Percentiles rank a stretch among this genome's conserved stretches.
phyloP scores from a whole-genome alignment of 1,140 invertebrate genomes.

The Campodea augens region DNA sequence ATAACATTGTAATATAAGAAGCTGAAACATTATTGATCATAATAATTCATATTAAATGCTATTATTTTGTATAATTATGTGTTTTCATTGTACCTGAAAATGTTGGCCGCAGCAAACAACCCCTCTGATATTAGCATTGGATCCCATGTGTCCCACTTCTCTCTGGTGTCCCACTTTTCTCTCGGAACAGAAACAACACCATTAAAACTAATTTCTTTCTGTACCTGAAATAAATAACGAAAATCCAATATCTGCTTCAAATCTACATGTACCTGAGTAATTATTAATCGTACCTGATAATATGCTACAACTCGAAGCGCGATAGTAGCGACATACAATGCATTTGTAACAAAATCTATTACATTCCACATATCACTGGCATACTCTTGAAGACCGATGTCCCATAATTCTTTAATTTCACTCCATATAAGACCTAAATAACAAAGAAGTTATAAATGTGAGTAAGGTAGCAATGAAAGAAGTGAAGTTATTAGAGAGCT shows the following conservation, averaged over 20 bases:
- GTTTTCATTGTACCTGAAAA: constrained; percentile 61
- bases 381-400: constrained; percentile 88
- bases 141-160: constrained; percentile 90
- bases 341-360: constrained; percentile 95
- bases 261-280: too few species aligned
- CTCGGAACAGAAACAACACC: constrained; percentile 5
- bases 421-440: constrained; percentile 85
- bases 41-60: too few species aligned
- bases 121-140: constrained; percentile 93
- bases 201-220: constrained; percentile 3
- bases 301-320: constrained; percentile 84
- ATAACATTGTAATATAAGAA: too few species aligned
- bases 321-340: constrained; percentile 89
- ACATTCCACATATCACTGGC: constrained; percentile 99
- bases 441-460: too few species aligned
- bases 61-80: too few species aligned
- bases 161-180: constrained; percentile 28
- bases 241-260: neutral
- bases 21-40: too few species aligned
- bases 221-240: neutral
- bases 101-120: constrained; percentile 90
- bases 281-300: constrained; percentile 43
- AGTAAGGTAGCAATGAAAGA: too few species aligned
- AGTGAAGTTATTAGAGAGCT: too few species aligned
- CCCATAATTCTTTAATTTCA: constrained; percentile 96